Base-by-base conservation (phyloP, 2,113 vertebrate genomes). In the Sphyrna mokarran region DNA sequence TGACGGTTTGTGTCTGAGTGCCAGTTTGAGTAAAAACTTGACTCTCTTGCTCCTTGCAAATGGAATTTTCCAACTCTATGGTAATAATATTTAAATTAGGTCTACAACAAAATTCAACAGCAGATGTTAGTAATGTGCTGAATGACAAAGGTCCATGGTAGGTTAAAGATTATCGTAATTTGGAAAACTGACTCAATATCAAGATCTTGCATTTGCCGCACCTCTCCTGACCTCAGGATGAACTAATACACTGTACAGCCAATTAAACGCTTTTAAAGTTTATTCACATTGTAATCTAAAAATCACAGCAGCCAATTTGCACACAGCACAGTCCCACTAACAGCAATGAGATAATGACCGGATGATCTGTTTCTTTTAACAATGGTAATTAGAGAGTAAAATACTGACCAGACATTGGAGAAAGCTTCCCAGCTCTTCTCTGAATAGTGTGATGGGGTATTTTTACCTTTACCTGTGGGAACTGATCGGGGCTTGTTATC, bases 11-110 rank as follows among this genome's bases (percentile, higher is more conserved):
- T 86, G 40, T 48, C 14, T 2, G 66, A 68, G 66, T 22, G 40
- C 83, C 40, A 86, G 43, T 48, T 20, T 86, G 83, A 86, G 14
- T 48, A 48, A 48, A 40, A 18, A 43, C 22, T 18, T 86, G 40
- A 7, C 43, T 16, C n/a, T 48, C 40, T 40, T 40, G 83, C 37
- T 48, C 40, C 83, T 86, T 18, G 43, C 83, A 86, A 86, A 86
- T 43, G 83, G 83, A 40, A 86, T 23, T 22, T 86, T 86, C 14
- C 37, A 48, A 43, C 4, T 86, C 7, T 40, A 48, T 86, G n/a
- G 83, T 48, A 86, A 86, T 86, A 3, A 48, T 86, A 86, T 86
- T 86, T 86, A 86, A 86, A 86, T 86, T 40, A 86, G 83, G 83
- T 48, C 40, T 22, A 10, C 40, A 48, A 3, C 83, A 23, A 9